These are phyloP conservation scores for Eupithecia exiguata DNA, from an alignment of 2,888 invertebrate species.

Conservation along the genomic window DNA sequence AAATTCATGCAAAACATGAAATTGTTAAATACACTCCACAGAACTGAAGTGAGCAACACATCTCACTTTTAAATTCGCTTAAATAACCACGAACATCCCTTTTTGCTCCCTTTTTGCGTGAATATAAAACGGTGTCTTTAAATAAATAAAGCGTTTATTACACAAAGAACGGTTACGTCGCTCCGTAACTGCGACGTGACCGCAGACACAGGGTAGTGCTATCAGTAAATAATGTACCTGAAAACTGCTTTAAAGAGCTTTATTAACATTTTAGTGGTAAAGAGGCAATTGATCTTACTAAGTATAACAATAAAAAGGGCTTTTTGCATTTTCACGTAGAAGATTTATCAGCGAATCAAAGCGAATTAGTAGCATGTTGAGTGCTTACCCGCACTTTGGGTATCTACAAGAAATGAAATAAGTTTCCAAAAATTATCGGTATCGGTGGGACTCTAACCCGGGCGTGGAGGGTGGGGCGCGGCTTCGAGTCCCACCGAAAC, in stretches of 20 bases:
- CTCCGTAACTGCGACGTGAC: constrained; percentile 41
- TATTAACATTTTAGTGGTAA: neutral
- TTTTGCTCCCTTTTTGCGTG: constrained; percentile 46
- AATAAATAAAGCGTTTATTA: constrained; percentile 53
- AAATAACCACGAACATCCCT: constrained; percentile 43
- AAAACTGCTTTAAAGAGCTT: neutral
- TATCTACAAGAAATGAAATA: no score
- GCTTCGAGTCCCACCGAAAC: no score
- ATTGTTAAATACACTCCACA: constrained; percentile 37
- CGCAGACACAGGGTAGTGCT: constrained; percentile 24
- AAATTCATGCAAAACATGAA: constrained; percentile 17
- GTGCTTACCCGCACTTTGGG: no score
- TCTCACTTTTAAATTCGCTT: constrained; percentile 47
- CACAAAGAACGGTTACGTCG: constrained; percentile 52
- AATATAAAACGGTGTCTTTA: constrained; percentile 49
- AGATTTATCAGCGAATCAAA: no score
- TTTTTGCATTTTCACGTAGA: no score
- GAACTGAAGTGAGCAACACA: constrained; percentile 23
- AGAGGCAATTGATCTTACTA: neutral
- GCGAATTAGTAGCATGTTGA: no score
- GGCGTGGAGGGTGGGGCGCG: no score
- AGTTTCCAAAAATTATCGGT: no score
- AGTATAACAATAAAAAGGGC: neutral
- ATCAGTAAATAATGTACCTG: constrained; percentile 7
- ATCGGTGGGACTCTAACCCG: no score